Percentiles rank a stretch among this genome's conserved stretches.
Evolutionary conservation across 2,888 invertebrate genomes (phyloP).

Genomic region (Ditylenchus weischeri): DNA sequence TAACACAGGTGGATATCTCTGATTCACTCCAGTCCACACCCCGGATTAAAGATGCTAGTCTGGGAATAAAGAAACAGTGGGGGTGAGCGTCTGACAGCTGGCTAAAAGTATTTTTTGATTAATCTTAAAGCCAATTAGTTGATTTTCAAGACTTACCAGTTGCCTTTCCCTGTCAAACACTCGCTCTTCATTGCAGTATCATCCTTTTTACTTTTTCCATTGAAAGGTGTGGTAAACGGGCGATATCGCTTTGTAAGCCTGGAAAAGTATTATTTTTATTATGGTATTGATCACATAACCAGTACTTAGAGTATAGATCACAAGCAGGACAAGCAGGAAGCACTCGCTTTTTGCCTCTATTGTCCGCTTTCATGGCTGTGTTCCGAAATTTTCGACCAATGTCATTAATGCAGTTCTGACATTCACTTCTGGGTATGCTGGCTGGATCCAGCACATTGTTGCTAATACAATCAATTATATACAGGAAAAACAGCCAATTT

Average conservation of each 20-base stretch:
- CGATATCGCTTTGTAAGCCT: slow-evolving; percentile 4
- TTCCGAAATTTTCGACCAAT: not conserved
- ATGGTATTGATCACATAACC: not conserved
- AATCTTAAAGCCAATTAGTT: not conserved
- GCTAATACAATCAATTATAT: not conserved
- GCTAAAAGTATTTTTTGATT: not conserved
- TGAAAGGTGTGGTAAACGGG: not conserved
- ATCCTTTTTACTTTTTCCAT: not conserved
- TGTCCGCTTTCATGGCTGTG: slow-evolving; percentile 1
- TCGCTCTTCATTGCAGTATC: not conserved
- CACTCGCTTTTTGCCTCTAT: not conserved
- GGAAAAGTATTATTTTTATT: not conserved
- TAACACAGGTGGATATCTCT: not conserved
- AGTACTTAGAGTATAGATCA: not conserved
- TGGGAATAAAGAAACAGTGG: not conserved
- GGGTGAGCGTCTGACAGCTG: not conserved
- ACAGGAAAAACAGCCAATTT: not conserved
- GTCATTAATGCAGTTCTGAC: slow-evolving; percentile 3
- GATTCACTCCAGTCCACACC: not conserved
- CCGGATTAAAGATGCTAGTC: not conserved
- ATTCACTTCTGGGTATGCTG: not conserved
- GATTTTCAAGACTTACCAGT: not conserved
- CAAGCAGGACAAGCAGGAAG: not conserved
- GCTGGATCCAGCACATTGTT: slow-evolving; percentile 1
- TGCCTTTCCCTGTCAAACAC: not conserved